Evolutionary conservation across 2,113 vertebrate genomes (phyloP).

Genomic region (Rallus limicola): DNA sequence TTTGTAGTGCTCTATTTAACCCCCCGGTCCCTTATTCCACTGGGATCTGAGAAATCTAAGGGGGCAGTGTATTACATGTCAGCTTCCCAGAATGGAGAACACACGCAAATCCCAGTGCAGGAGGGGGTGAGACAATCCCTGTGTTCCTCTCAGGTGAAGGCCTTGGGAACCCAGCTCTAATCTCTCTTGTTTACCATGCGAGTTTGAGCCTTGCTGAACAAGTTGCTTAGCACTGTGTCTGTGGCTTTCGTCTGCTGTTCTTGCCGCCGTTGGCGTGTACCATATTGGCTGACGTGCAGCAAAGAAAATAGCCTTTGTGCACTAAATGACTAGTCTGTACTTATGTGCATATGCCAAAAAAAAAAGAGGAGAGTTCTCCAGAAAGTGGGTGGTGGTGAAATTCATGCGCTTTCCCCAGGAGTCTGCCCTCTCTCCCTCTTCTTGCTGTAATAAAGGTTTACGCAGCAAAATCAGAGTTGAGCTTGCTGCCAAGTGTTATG

Average conservation of each 20-base stretch:
- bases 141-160: background rate
- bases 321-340: background rate
- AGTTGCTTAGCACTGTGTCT: constrained; percentile 50
- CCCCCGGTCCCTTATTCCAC: background rate
- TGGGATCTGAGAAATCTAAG: background rate
- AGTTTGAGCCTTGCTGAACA: background rate
- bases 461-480: background rate
- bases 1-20: background rate
- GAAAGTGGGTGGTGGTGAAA: background rate
- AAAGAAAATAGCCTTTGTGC: background rate
- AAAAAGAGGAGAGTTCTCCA: background rate
- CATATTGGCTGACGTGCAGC: constrained; percentile 24
- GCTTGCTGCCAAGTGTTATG: constrained; percentile 24
- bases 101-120: background rate
- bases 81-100: background rate
- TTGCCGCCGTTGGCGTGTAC: background rate
- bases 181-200: constrained; percentile 16
- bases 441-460: constrained; percentile 46
- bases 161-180: background rate
- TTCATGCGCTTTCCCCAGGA: background rate
- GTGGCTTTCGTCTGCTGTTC: constrained; percentile 53
- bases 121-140: background rate
- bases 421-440: background rate
- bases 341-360: background rate
- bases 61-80: background rate